Percentiles rank a stretch among this genome's conserved stretches.
Evolutionary conservation across 53 echinoderm and acorn worm genomes (phyloP).

Genomic region (Patiria pectinifera): DNA sequence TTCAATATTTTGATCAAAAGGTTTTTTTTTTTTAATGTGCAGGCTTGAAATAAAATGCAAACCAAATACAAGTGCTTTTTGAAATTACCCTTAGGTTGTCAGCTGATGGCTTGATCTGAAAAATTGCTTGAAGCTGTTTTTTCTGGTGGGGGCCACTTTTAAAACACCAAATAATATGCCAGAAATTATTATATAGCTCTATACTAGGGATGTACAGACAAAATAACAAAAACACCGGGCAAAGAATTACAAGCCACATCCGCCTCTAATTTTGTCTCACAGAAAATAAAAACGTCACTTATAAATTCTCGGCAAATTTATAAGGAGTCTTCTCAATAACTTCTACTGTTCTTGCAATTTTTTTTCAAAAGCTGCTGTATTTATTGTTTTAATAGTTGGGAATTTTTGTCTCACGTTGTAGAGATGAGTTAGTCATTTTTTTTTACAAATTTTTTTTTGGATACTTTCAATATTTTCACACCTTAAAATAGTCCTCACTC

Average conservation of each 20-base stretch:
- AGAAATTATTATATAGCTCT: constrained; percentile 63
- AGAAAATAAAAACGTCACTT: neutral
- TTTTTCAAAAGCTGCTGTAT: too few relatives aligned
- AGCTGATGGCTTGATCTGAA: too few relatives aligned
- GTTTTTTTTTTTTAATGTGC: too few relatives aligned
- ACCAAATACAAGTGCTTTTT: neutral
- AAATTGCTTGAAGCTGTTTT: neutral
- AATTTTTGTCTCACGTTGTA: too few relatives aligned
- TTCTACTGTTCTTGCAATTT: too few relatives aligned
- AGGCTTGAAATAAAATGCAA: neutral
- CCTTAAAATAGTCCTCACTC: neutral
- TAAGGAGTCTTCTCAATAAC: neutral
- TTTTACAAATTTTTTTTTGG: too few relatives aligned
- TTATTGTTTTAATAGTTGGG: too few relatives aligned
- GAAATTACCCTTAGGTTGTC: neutral
- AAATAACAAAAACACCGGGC: neutral
- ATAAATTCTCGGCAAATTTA: neutral
- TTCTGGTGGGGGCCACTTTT: neutral
- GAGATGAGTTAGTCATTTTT: too few relatives aligned
- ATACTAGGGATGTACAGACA: constrained; percentile 55
- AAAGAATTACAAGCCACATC: neutral
- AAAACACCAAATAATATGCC: constrained; percentile 29
- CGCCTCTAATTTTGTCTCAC: neutral
- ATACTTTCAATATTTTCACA: neutral
- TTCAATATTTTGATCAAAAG: too few relatives aligned